Base-by-base conservation (phyloP, 53 echinoderm and acorn worm species). In the Stichopus horrens region DNA sequence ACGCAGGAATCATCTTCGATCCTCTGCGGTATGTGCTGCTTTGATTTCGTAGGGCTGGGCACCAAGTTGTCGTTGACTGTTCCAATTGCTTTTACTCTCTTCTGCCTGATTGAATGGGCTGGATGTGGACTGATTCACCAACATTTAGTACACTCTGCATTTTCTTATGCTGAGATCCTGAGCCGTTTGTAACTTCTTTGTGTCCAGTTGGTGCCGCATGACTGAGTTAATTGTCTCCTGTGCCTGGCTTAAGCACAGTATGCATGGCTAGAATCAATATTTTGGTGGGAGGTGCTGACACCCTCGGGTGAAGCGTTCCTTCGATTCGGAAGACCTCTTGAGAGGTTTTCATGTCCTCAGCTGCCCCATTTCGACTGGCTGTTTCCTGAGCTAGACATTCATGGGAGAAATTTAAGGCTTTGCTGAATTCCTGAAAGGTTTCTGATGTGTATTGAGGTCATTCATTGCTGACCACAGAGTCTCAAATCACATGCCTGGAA, bases 101-200 rank as follows among this genome's bases (percentile, higher is more conserved):
- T 73, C 86, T 22, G 19, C 91, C 93, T 74, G 86, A 58, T 6
- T 91, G 76, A 5, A 91, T 74, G n/a, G 93, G 87, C 71, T 93
- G 74, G 88, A 91, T 91, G 10, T 91, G 19, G 5, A 91, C 91
- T 23, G 87, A 82, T 53, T 91, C 93, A 22, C 91, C 89, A 54
- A 88, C 87, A 6, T 85, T 74, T 13, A 93, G 83, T 21, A 87
- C 80, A 11, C 55, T 79, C 9, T 10, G 11, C 54, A 54, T 53
- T 53, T 54, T 79, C 11, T 10, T 79, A 14, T 8, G 79, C 52
- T 10, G 7, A 54, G 52, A 23, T 54, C 53, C 19, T 79, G 52
- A 53, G 5, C 52, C 14, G 80, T 55, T 76, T 76, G 67, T 76
- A 22, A n/a, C 23, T 76, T 13, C 21, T 76, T 76, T n/a, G 76